A percentile compares a stretch with the other conserved stretches of the same genome.
These are phyloP conservation scores for Gymnosoma rotundatum DNA, from an alignment of 2,888 invertebrate genomes.

Conservation along the genomic window DNA sequence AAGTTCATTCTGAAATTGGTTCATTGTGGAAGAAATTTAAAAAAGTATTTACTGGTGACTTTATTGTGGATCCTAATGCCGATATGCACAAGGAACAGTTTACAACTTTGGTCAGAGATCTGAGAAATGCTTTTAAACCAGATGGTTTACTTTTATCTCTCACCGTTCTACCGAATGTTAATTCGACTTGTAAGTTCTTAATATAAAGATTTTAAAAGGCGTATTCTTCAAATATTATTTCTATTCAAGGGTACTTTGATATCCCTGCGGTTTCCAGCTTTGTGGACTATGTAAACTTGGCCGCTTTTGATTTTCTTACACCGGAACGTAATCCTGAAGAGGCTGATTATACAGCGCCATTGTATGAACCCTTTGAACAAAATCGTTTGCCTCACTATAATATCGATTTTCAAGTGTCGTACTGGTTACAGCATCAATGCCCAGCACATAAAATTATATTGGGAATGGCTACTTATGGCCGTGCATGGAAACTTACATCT, in stretches of 20 bases:
- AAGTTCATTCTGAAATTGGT: constrained; percentile 86
- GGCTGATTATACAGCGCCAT: constrained; percentile 89
- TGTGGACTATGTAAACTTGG: constrained; percentile 90
- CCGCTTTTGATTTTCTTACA: constrained; percentile 90
- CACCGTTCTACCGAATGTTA: constrained; percentile 91
- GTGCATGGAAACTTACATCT: constrained; percentile 90
- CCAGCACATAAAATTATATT: constrained; percentile 87
- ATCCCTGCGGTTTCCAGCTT: constrained; percentile 87
- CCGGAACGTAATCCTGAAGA: constrained; percentile 89
- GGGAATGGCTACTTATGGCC: constrained; percentile 88
- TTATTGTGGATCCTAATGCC: constrained; percentile 88
- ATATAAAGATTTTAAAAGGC: background rate
- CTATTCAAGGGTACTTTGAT: constrained; percentile 88
- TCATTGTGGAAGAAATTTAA: constrained; percentile 89
- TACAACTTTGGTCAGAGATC: constrained; percentile 88
- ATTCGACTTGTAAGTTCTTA: constrained; percentile 85
- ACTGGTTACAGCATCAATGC: constrained; percentile 84
- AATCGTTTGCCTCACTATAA: constrained; percentile 85
- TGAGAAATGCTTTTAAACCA: constrained; percentile 87
- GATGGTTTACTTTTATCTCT: constrained; percentile 86
- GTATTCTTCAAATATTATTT: background rate
- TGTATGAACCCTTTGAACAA: constrained; percentile 88
- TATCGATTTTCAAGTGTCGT: constrained; percentile 86
- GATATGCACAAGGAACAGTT: constrained; percentile 91
- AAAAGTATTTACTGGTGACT: constrained; percentile 88